Evolutionary conservation across 2,797 vertebrate species (phyloP).

Genomic region (Paedocypris micromegethes): DNA sequence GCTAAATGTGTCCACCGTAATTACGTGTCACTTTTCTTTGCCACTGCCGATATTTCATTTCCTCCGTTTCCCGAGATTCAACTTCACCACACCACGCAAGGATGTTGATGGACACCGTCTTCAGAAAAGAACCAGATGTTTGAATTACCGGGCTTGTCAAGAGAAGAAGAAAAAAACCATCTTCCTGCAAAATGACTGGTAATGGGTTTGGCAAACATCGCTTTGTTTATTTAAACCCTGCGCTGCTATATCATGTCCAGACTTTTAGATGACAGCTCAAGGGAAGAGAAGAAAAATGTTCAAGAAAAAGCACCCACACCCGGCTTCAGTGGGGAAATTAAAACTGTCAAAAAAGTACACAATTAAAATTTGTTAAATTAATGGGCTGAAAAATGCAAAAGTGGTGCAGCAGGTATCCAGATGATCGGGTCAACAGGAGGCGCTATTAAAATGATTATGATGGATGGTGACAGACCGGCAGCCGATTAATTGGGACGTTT

Average conservation of each 20-base stretch:
- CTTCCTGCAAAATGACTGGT: constrained; percentile 17
- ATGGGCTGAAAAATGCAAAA: constrained; percentile 74
- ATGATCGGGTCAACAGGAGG: constrained; percentile 77
- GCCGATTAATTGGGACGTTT: constrained; percentile 68
- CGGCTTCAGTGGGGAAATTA: constrained; percentile 63
- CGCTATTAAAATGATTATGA: constrained; percentile 76
- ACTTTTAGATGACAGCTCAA: constrained; percentile 58
- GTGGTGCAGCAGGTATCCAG: constrained; percentile 71
- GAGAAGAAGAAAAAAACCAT: constrained; percentile 10
- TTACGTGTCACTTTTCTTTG: constrained; percentile 61
- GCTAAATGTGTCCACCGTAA: constrained; percentile 52
- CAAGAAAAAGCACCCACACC: constrained; percentile 19
- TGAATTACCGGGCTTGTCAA: constrained; percentile 20
- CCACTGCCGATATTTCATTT: constrained; percentile 61
- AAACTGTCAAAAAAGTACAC: constrained; percentile 75
- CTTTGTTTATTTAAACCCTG: constrained; percentile 62
- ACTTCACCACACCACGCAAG: constrained; percentile 10
- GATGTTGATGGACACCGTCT: constrained; percentile 6
- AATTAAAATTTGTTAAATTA: constrained; percentile 83
- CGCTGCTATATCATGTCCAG: constrained; percentile 51
- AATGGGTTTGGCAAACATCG: constrained; percentile 45
- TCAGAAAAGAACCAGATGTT: constrained; percentile 19
- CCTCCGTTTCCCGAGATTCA: constrained; percentile 38
- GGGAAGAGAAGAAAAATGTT: constrained; percentile 2
- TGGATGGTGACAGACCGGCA: constrained; percentile 70